Evolutionary conservation across 2,888 invertebrate genomes (phyloP).

Genomic region (Herminia tarsipennalis): DNA sequence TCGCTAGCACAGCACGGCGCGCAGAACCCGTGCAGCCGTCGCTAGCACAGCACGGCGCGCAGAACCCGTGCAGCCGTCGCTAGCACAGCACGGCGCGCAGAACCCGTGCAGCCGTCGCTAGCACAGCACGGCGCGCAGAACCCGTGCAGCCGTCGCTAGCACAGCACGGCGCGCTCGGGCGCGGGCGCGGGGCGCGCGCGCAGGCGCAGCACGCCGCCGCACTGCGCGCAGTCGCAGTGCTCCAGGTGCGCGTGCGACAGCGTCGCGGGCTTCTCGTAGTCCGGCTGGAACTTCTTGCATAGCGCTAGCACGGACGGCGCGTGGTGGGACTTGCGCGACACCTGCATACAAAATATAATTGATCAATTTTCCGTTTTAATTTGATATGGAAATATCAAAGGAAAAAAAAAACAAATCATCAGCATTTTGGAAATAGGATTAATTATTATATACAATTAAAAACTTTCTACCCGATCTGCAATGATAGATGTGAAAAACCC

Average conservation of each 20-base stretch:
- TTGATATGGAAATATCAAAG: too few relatives aligned
- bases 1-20: slow-evolving; percentile 41
- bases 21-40: slow-evolving; percentile 32
- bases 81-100: slow-evolving; percentile 25
- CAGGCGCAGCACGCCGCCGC: slow-evolving; percentile 35
- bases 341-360: slow-evolving; percentile 48
- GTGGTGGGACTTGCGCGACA: slow-evolving; percentile 86
- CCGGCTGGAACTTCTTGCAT: slow-evolving; percentile 84
- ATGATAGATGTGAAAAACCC: too few relatives aligned
- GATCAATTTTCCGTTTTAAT: too few relatives aligned
- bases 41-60: slow-evolving; percentile 74
- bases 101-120: slow-evolving; percentile 51
- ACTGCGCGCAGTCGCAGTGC: slow-evolving; percentile 31
- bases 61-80: slow-evolving; percentile 51
- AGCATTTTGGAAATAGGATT: too few relatives aligned
- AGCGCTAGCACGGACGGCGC: slow-evolving; percentile 83
- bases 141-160: slow-evolving; percentile 46
- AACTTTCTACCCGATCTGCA: too few relatives aligned
- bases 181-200: slow-evolving; percentile 28
- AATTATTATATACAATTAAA: too few relatives aligned
- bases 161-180: slow-evolving; percentile 40
- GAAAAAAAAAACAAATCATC: too few relatives aligned
- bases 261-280: slow-evolving; percentile 80
- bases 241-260: slow-evolving; percentile 47
- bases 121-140: slow-evolving; percentile 69